Percentiles rank a stretch among this genome's conserved stretches.
Conservation (phyloP, 2,113 vertebrate genomes). For the Pelmatolapia mariae region DNA sequence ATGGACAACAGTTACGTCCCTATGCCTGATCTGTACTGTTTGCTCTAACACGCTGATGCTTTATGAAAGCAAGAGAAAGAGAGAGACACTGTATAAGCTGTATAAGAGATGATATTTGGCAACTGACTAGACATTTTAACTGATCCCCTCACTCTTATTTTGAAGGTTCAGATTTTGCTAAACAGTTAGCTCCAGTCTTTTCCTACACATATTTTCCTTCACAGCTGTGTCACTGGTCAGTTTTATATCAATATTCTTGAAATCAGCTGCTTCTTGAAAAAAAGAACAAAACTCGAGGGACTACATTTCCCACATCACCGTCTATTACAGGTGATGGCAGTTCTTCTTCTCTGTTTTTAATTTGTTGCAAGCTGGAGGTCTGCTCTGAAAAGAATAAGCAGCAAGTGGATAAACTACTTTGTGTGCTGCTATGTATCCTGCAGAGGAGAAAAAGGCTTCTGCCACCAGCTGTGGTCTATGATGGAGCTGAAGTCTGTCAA, state of each 20-base stretch:
- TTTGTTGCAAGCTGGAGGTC: neutral
- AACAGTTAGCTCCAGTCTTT: neutral
- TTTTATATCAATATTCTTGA: neutral
- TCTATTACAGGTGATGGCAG: neutral
- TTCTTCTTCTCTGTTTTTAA: neutral
- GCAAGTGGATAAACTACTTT: neutral
- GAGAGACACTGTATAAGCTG: neutral
- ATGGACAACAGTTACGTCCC: neutral
- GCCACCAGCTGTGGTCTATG: neutral
- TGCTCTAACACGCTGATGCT: neutral
- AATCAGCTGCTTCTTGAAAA: neutral
- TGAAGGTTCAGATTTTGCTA: neutral
- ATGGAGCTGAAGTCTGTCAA: neutral
- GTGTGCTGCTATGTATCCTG: neutral
- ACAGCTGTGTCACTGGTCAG: neutral
- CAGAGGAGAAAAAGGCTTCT: neutral
- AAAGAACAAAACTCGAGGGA: accelerated
- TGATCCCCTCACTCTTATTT: neutral
- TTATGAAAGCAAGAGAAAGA: neutral
- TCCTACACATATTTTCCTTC: neutral
- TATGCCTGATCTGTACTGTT: neutral
- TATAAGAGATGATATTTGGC: neutral
- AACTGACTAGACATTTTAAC: neutral
- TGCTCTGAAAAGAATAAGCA: neutral
- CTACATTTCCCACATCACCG: neutral